Evolutionary conservation across 2,797 vertebrate species (phyloP), one percentile per base, ranked within the genome.

Genomic region (Centropyge bicolor): DNA sequence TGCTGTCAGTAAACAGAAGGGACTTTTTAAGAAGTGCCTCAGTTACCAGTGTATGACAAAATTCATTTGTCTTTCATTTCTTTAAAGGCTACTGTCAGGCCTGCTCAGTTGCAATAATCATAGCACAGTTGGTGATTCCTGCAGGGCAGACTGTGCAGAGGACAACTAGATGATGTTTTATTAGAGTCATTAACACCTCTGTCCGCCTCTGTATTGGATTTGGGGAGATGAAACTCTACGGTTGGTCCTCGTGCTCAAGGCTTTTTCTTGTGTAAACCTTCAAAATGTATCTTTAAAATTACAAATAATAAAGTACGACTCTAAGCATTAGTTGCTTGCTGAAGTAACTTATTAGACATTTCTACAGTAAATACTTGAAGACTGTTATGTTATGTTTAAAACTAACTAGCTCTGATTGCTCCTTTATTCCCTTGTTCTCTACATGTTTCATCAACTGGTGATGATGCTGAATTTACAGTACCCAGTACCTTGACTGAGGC

Each of bases 1-100:
- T 51, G 51, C 65, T 65, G 24, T 41, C 36, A 45, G 45, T 41
- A 55, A 64, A 76, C 56, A 55, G 2, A 61, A 22, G 19, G n/a
- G 57, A 67, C 36, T 8, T 56, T 16, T 17, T 8, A 9, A 9
- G 48, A 38, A 9, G 63, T 49, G n/a, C 20, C 20, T 27, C 52
- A 54, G 40, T 27, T 31, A 12, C 14, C 46, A 67, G 7, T 20
- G n/a, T 60, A 55, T 24, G 22, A 73, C 40, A 54, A 5, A 19
- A 20, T 48, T 19, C 17, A 20, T 3, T 31, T 27, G 20, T 24
- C 20, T 24, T 45, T 67, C 9, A 31, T 51, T 52, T 52, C 11
- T 19, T 16, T 43, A 27, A 49, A 19, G 6, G 31, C 20, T 24
- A 22, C 5, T 24, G 10, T 20, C 24, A 7, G 14, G 12, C 11